Conservation (phyloP, 2,888 invertebrate genomes). For the Pseudococcus jackbeardsleyi region DNA sequence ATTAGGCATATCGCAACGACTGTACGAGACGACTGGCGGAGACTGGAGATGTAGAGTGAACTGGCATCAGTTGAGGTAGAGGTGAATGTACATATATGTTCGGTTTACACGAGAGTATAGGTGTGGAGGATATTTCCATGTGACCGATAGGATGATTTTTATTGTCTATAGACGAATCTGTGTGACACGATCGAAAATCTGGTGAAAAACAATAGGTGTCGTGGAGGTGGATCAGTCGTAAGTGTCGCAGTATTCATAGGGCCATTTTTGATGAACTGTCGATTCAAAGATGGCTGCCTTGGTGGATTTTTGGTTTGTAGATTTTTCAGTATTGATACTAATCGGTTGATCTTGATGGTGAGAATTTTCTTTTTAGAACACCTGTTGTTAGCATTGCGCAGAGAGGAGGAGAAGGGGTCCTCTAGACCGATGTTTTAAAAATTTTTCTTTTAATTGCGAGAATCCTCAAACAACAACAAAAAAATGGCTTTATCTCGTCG, state of each 20-base stretch:
- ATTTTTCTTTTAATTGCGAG: no score
- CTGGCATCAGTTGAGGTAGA: not conserved
- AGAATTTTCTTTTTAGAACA: no score
- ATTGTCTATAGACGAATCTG: conserved; percentile 18
- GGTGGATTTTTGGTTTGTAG: not conserved
- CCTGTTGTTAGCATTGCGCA: no score
- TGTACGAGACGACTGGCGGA: not conserved
- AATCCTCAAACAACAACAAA: no score
- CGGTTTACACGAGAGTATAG: not conserved
- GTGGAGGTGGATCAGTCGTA: not conserved
- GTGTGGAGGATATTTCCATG: not conserved
- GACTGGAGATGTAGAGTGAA: not conserved
- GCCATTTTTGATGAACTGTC: not conserved
- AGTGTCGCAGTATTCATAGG: not conserved
- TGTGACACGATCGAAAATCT: not conserved
- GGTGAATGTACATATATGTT: not conserved
- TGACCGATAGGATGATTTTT: not conserved
- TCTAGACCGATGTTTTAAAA: no score
- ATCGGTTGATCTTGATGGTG: no score
- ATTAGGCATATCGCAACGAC: conserved; percentile 10
- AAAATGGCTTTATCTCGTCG: no score
- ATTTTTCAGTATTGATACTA: not conserved
- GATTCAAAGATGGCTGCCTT: not conserved
- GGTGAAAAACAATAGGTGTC: not conserved
- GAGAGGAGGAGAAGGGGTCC: no score